Conservation (phyloP, 2,888 invertebrate genomes). For the Trachelus tabidus region DNA sequence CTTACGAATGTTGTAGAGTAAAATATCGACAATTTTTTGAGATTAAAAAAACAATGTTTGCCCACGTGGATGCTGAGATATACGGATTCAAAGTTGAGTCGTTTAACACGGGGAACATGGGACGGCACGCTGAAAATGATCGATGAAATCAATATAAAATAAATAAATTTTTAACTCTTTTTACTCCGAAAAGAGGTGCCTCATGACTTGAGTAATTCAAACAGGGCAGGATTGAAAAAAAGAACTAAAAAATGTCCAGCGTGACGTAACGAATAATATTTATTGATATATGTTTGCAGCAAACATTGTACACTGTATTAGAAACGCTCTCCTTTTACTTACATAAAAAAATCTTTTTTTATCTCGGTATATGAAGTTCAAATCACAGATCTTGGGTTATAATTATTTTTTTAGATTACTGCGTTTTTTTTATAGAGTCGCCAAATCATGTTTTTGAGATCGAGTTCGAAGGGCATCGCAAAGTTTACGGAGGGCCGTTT, state of each 20-base stretch:
- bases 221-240: no score
- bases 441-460: slow-evolving; percentile 5
- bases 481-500: slow-evolving; percentile 10
- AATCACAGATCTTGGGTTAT: slow-evolving; percentile 8
- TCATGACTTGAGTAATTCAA: no score
- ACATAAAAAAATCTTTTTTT: no score
- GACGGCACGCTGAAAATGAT: slow-evolving; percentile 12
- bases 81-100: slow-evolving; percentile 13
- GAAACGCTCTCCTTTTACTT: no score
- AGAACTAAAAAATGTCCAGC: no score
- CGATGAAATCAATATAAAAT: no score
- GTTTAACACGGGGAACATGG: slow-evolving; percentile 18
- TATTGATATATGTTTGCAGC: no score
- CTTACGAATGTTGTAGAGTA: not conserved
- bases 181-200: no score
- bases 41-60: slow-evolving; percentile 10
- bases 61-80: not conserved
- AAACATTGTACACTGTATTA: no score
- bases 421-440: slow-evolving; percentile 10
- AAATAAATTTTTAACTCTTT: no score
- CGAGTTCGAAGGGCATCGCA: slow-evolving; percentile 10
- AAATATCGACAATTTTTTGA: slow-evolving; percentile 6
- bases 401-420: slow-evolving; percentile 1
- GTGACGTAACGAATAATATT: no score
- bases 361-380: not conserved